Evolutionary conservation across 30 jellyfish, hydroid and myxozoan species (phyloP).

Genomic region (Aurelia aurita): DNA sequence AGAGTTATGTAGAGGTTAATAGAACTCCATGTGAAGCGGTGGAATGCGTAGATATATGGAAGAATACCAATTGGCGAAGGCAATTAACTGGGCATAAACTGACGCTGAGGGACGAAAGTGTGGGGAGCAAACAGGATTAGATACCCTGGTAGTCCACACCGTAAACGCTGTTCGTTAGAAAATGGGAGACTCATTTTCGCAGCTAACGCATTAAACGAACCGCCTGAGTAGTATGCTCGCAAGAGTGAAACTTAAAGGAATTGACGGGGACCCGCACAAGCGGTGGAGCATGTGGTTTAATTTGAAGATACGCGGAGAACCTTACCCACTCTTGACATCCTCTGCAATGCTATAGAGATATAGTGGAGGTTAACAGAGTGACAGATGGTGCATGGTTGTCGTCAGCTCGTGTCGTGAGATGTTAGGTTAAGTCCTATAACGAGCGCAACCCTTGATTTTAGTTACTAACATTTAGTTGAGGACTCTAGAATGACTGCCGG

Average conservation of each 20-base stretch:
- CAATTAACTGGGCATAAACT: too few relatives aligned
- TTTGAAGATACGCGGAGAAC: conserved; percentile 67
- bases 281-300: conserved; percentile 78
- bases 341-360: conserved; percentile 9
- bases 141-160: too few relatives aligned
- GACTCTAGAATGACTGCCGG: conserved; percentile 20
- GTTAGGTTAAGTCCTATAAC: conserved; percentile 69
- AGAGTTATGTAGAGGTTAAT: conserved; percentile 17
- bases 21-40: conserved; percentile 63
- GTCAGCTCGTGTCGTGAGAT: conserved; percentile 78
- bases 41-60: conserved; percentile 60
- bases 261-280: conserved; percentile 80
- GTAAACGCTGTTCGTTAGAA: too few relatives aligned
- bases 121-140: too few relatives aligned
- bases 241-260: conserved; percentile 62
- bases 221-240: conserved; percentile 73
- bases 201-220: conserved; percentile 44
- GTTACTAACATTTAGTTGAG: not conserved
- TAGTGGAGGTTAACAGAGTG: not conserved
- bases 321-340: conserved; percentile 35
- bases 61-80: conserved; percentile 29
- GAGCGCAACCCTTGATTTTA: conserved; percentile 55
- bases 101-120: too few relatives aligned
- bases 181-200: too few relatives aligned
- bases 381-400: conserved; percentile 71